Evolutionary conservation across 2,888 invertebrate species (phyloP), one percentile per base, ranked within the genome.

Genomic region (Chrysina gloriosa): DNA sequence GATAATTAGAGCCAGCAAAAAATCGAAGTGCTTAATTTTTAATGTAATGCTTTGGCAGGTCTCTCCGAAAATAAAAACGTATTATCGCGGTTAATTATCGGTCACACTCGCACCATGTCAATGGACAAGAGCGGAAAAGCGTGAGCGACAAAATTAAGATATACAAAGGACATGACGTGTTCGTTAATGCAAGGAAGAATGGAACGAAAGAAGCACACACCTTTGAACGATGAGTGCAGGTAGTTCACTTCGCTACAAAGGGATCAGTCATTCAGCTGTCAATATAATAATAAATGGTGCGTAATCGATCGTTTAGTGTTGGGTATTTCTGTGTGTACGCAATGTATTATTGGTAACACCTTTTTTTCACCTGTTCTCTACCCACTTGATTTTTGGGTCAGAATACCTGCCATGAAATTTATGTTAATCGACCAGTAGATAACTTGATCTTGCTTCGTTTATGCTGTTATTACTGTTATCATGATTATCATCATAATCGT

Each of bases 341-440:
- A 71, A 67, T 69, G 69, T 64, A 77, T 76, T 77, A 79, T 79
- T 73, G 77, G 76, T 73, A 75, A 75, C 75, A 76, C 77, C 77
- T 76, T 75, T 61, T 56, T 42, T 76, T 65, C 65, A 66, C 66
- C 66, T 66, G 66, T 58, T 66, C 36, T 25, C 42, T 25, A 36
- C 56, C 52, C 66, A 58, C 66, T 66, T 47, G 66, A 52, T 66
- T 58, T 56, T 61, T 39, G 47, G 56, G 56, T 66, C 21, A 56
- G 39, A 56, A 64, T 64, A 66, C 66, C 66, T 66, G 66, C 36
- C 34, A 47, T 58, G 25, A 56, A 66, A 47, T 47, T 54, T 66
- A 66, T 66, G 66, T 66, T 66, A 66, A 66, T 66, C 42, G 47
- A 21, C 16, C 42, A 47, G 34, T 52, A 19, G 42, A 61, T 61